Conservation (phyloP, 2,888 invertebrate genomes). For the Hoplodrina ambigua region DNA sequence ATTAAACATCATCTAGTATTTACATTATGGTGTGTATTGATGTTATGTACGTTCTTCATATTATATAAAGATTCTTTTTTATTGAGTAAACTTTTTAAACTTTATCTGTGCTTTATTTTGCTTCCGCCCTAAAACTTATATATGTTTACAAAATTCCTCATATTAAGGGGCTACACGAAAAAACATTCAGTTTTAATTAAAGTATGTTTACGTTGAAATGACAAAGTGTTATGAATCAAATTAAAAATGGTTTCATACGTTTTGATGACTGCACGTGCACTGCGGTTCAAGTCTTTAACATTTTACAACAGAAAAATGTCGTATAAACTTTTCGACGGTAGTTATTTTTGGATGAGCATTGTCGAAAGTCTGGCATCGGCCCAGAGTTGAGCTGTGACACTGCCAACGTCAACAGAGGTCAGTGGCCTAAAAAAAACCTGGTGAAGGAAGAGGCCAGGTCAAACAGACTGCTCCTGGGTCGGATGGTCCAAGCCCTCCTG, state of each 20-base stretch:
- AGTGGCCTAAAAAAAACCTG: slow-evolving; percentile 84
- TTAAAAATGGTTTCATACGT: slow-evolving; percentile 39
- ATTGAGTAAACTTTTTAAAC: slow-evolving; percentile 74
- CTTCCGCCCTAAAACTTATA: slow-evolving; percentile 14
- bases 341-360: slow-evolving; percentile 87
- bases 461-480: slow-evolving; percentile 63
- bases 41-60: slow-evolving; percentile 79
- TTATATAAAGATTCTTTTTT: slow-evolving; percentile 79
- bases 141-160: slow-evolving; percentile 29
- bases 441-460: slow-evolving; percentile 74
- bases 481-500: slow-evolving; percentile 19
- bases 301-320: slow-evolving; percentile 77
- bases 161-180: not conserved
- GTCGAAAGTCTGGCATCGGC: slow-evolving; percentile 85
- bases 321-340: slow-evolving; percentile 77
- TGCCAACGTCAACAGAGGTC: slow-evolving; percentile 88
- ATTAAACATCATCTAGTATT: slow-evolving; percentile 48
- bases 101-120: slow-evolving; percentile 36
- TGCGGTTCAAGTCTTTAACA: slow-evolving; percentile 63
- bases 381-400: slow-evolving; percentile 83
- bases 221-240: slow-evolving; percentile 56
- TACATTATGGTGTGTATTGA: slow-evolving; percentile 82
- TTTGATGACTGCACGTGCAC: slow-evolving; percentile 49
- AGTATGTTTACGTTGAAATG: slow-evolving; percentile 49
- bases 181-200: slow-evolving; percentile 24